These are phyloP conservation scores for Athene cunicularia DNA, from an alignment of 2,113 vertebrate species.

Conservation along the genomic window DNA sequence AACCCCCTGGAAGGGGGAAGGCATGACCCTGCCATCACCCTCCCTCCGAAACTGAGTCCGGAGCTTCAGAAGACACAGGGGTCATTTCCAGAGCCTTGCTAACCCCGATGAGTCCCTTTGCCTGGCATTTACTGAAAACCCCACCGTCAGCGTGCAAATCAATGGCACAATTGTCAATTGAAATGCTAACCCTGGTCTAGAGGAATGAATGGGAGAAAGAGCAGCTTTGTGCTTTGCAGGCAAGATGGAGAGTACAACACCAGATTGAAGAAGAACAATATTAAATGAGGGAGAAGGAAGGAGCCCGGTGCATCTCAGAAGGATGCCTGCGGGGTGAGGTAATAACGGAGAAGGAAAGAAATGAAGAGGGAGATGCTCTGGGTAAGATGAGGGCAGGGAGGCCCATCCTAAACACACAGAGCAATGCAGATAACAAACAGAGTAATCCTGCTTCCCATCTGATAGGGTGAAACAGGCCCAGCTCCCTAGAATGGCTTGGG, in stretches of 20 bases:
- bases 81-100: background rate
- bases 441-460: background rate
- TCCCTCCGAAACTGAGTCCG: rapidly evolving
- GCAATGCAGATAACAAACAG: rapidly evolving
- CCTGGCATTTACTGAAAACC: background rate
- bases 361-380: background rate
- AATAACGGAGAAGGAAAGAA: background rate
- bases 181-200: background rate
- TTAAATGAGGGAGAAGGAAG: background rate
- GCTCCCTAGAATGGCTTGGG: background rate
- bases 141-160: background rate
- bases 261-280: background rate
- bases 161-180: slow-evolving; percentile 69
- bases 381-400: background rate
- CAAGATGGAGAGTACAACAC: background rate
- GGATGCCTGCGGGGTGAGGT: background rate
- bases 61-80: background rate
- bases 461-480: background rate
- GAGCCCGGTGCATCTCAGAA: background rate
- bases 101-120: background rate
- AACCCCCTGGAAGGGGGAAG: background rate
- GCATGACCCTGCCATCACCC: background rate
- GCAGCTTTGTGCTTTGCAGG: slow-evolving; percentile 63
- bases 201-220: slow-evolving; percentile 58
- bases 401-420: background rate